Evolutionary conservation across 2,797 vertebrate genomes (phyloP), one percentile per base, ranked within the genome.

Genomic region (Crypturellus tataupa): DNA sequence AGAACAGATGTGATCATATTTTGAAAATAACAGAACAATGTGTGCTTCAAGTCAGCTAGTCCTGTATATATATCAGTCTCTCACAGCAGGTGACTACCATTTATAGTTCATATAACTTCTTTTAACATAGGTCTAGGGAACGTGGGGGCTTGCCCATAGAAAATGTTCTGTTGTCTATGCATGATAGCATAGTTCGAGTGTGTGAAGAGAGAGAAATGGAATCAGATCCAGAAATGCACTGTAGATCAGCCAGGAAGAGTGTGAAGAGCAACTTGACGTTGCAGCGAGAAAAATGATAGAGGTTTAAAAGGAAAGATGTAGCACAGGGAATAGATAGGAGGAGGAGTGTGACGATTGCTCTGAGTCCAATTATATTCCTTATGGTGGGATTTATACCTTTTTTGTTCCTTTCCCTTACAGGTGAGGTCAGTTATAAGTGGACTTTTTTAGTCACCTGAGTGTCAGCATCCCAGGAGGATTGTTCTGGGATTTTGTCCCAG

Each of bases 1-100:
- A 84, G 81, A 56, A 33, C 69, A 92, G 58, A 59, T 80, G 33
- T 83, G 87, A 77, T 85, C 58, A 33, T 93, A 76, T 86, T 86
- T 94, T 59, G 71, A 63, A 85, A 94, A 75, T 75, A 94, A 47
- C 37, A 53, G 33, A 75, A 42, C 8, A 31, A 37, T 8, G n/a
- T 7, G 25, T 91, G 71, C 44, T 75, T 82, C 81, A 75, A 82
- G 59, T 84, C 42, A 44, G 51, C 24, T 68, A 90, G 27, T 58
- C 58, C 31, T 85, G 23, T 13, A 87, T 70, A 29, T 56, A 27
- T 35, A 64, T 35, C 46, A 80, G 35, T 68, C 49, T 84, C 84
- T 86, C 56, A 44, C 16, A 68, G 17, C 18, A 25, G 24, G 7
- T 67, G 27, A 69, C 31, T 63, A 56, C 47, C 42, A 53, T 79